Evolutionary conservation across 2,113 vertebrate species (phyloP).

Genomic region (Galemys pyrenaicus): DNA sequence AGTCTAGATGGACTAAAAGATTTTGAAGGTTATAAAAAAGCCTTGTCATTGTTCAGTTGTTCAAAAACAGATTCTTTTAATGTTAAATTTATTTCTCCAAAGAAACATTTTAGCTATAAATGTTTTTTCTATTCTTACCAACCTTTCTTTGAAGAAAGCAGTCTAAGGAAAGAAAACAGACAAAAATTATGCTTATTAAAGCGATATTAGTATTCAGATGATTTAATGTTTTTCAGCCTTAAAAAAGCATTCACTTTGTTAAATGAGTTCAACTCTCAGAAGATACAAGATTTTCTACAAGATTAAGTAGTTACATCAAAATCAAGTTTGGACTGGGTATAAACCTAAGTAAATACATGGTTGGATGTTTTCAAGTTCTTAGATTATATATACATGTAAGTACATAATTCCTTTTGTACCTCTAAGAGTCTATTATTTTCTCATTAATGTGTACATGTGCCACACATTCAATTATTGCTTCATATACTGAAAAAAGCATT

Average conservation of each 20-base stretch:
- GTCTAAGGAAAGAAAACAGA: slow-evolving; percentile 33
- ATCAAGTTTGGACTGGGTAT: neutral
- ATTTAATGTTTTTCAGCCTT: neutral
- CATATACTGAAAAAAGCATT: neutral
- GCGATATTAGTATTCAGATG: neutral
- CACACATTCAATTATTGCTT: neutral
- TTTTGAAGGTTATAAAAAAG: neutral
- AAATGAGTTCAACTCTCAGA: slow-evolving; percentile 8
- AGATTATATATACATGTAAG: slow-evolving; percentile 4
- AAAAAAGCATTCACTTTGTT: neutral
- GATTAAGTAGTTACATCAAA: neutral
- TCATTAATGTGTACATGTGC: neutral
- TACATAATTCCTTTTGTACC: neutral
- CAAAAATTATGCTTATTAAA: slow-evolving; percentile 34
- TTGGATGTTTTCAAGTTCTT: neutral
- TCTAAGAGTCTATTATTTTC: neutral
- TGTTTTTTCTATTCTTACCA: slow-evolving; percentile 24
- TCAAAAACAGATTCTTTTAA: neutral
- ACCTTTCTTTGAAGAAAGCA: slow-evolving; percentile 10
- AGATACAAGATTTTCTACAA: neutral
- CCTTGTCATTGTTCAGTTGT: neutral
- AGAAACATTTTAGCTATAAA: neutral
- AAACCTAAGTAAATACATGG: neutral
- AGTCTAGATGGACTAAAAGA: neutral
- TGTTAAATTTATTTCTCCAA: neutral